Conservation (phyloP, 2,888 invertebrate genomes). For the Rapana venosa region DNA sequence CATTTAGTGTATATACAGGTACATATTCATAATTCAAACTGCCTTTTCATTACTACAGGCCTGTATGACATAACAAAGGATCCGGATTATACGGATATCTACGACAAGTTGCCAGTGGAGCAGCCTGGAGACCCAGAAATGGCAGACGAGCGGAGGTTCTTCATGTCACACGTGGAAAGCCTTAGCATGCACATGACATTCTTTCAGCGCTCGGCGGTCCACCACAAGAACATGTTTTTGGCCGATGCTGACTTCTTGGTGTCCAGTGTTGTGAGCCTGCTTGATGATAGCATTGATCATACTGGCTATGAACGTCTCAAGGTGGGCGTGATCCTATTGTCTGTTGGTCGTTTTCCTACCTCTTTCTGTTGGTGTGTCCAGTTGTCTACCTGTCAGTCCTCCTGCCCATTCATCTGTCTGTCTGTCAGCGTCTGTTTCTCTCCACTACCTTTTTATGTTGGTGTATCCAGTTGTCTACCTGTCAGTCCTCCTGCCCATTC, state of each 20-base stretch:
- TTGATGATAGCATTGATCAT: slow-evolving; percentile 73
- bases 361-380: neutral
- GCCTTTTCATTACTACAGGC: slow-evolving; percentile 58
- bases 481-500: too few species aligned
- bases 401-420: neutral
- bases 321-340: neutral
- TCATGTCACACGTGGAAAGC: slow-evolving; percentile 74
- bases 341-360: neutral
- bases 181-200: slow-evolving; percentile 74
- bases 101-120: slow-evolving; percentile 70
- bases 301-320: slow-evolving; percentile 75
- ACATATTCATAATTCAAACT: neutral
- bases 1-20: too few species aligned
- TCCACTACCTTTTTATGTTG: too few species aligned
- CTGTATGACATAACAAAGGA: slow-evolving; percentile 75
- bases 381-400: neutral
- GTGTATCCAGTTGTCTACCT: too few species aligned
- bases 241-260: slow-evolving; percentile 74
- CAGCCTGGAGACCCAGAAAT: slow-evolving; percentile 69
- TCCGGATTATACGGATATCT: slow-evolving; percentile 70
- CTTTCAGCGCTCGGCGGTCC: slow-evolving; percentile 66
- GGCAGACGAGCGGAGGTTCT: slow-evolving; percentile 73
- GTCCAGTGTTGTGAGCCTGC: slow-evolving; percentile 68
- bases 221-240: slow-evolving; percentile 72
- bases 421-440: too few species aligned